Evolutionary conservation across 1,140 invertebrate species (phyloP).

Genomic region (Archivesica marissinica): DNA sequence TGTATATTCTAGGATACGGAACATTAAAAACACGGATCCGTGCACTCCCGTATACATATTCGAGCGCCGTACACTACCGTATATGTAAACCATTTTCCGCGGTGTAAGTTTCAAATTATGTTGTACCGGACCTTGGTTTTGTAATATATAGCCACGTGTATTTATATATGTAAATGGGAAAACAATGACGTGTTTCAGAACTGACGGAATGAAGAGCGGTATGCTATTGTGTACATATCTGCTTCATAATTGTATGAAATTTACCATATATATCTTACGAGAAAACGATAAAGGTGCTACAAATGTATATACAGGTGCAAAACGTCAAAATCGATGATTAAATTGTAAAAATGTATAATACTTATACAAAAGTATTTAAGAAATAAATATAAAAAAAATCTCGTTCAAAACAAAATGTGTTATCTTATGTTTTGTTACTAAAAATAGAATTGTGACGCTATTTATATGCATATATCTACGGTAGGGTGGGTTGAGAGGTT

Average conservation of each 20-base stretch:
- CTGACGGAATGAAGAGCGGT: not conserved
- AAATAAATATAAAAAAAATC: constrained; percentile 14
- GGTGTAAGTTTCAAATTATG: too few species aligned
- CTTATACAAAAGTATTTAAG: constrained; percentile 9
- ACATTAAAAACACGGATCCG: too few species aligned
- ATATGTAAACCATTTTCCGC: too few species aligned
- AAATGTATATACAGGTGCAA: constrained; percentile 1
- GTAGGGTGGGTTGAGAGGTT: too few species aligned
- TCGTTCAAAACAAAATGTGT: not conserved
- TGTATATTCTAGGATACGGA: too few species aligned
- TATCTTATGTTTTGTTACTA: too few species aligned
- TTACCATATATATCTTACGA: constrained; percentile 35
- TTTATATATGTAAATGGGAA: constrained; percentile 21
- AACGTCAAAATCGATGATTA: not conserved
- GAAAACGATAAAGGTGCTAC: constrained; percentile 11
- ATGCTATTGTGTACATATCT: not conserved
- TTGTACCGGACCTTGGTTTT: too few species aligned
- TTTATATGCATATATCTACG: too few species aligned
- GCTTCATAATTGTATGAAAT: not conserved
- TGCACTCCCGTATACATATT: too few species aligned
- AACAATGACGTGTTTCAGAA: not conserved
- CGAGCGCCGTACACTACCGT: too few species aligned
- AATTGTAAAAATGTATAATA: not conserved
- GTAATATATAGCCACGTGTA: too few species aligned
- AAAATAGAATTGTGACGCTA: too few species aligned